phyloP scores from a whole-genome alignment of 2,113 vertebrate genomes.

The Stercorarius parasiticus region DNA sequence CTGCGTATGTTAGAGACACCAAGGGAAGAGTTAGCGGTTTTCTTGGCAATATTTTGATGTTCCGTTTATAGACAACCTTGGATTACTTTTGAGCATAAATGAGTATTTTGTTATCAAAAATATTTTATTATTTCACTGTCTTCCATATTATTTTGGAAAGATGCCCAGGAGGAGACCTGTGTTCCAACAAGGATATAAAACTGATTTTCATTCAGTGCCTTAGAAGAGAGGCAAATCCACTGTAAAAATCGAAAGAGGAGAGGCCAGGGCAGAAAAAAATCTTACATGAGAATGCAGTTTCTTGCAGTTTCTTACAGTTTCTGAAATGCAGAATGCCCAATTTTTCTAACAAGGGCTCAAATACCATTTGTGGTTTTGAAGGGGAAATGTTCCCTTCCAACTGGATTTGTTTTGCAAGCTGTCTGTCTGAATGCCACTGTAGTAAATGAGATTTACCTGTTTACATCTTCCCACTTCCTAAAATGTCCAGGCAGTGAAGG shows the following conservation, averaged over 20 bases:
- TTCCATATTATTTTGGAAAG: not conserved
- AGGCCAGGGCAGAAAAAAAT: accelerated
- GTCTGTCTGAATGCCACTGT: not conserved
- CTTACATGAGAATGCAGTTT: not conserved
- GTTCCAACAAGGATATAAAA: not conserved
- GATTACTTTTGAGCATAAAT: not conserved
- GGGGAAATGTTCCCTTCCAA: not conserved
- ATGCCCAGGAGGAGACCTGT: not conserved
- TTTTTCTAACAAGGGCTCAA: not conserved
- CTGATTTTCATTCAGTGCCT: not conserved
- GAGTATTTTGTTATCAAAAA: not conserved
- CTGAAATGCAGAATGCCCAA: not conserved
- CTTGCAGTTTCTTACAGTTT: not conserved
- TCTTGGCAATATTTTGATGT: not conserved
- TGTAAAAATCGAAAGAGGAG: not conserved
- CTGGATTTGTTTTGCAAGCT: not conserved
- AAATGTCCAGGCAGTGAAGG: not conserved
- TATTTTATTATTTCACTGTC: not conserved
- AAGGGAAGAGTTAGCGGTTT: not conserved
- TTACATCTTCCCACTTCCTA: not conserved
- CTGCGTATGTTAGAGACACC: not conserved
- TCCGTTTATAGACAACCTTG: not conserved
- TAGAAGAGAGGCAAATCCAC: not conserved
- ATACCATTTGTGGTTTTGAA: not conserved
- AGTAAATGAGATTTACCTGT: not conserved